Evolutionary conservation across 64 coral and sea anemone species (phyloP), one percentile per base, ranked within the genome.

Genomic region (Stichodactyla helianthus): DNA sequence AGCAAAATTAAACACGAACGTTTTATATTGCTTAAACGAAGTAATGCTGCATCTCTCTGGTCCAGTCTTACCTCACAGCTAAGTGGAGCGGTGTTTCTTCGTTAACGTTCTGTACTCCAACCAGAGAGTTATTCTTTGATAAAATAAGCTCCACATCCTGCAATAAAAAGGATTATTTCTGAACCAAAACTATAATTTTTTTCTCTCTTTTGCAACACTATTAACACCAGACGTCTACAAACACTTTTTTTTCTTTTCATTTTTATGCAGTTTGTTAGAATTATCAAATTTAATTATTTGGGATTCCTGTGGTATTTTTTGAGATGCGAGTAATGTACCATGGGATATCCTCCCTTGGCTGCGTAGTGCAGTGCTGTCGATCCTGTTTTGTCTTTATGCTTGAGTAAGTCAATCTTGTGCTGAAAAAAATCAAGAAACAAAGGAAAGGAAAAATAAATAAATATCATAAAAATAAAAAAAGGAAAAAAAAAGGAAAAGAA

Each of bases 381-480:
- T 59, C 83, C 83, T 84, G 83, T 60, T 60, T 84, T 84, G 59
- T 84, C 83, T 84, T 84, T 84, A 17, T 55, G 27, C 55, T 59
- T 84, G 55, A 84, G 51, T 9, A 82, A 22, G 53, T 82, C 79
- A 13, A 82, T 53, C 23, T 82, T 82, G 20, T 82, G 19, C 51
- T 82, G 79, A 10, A 53, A 44, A 17, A 55, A 52, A 82, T 5
- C 44, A 82, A 54, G 13, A 51, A 13, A 7, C 2, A 7, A 68
- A 68, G 8, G n/a, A 18, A n/a, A 31, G 28, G 28, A 31, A 31
- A 31, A 0, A 44, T 1, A 44, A 44, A 44, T 44, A 1, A 44
- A 44, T 44, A 44, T 44, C 35, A 44, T 44, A 44, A 44, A 44
- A 44, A 44, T 44, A 3, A 44, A 44, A 44, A 44, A n/a, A n/a